These are phyloP conservation scores for Aromia moschata DNA, from an alignment of 2,888 invertebrate genomes.

Conservation along the genomic window DNA sequence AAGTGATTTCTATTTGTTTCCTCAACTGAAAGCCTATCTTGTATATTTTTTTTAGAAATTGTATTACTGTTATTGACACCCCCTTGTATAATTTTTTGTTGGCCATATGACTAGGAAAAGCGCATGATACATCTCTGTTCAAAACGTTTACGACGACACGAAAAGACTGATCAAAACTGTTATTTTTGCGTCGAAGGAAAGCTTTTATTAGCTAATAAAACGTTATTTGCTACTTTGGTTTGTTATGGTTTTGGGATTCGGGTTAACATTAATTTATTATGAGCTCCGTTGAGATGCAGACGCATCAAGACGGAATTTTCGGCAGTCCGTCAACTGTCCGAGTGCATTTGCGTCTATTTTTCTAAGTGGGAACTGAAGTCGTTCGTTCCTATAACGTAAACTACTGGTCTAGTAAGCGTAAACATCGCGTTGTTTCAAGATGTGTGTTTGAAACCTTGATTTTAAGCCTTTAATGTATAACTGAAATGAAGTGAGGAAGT, in stretches of 20 bases:
- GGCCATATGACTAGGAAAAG: too few species aligned
- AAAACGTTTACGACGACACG: background rate
- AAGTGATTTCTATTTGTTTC: too few species aligned
- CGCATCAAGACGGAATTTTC: background rate
- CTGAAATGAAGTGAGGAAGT: background rate
- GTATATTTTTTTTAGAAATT: too few species aligned
- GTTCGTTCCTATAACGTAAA: background rate
- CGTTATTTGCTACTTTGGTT: conserved; percentile 8
- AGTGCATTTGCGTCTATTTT: background rate
- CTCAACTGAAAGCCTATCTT: too few species aligned
- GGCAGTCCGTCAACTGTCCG: background rate
- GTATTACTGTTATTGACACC: too few species aligned
- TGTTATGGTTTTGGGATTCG: conserved; percentile 2
- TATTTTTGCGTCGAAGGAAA: background rate
- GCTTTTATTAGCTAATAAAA: conserved; percentile 8
- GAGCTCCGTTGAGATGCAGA: background rate
- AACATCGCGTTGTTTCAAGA: conserved; percentile 1
- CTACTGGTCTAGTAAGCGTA: too few species aligned
- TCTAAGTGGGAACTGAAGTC: background rate
- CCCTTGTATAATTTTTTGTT: too few species aligned
- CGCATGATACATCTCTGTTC: too few species aligned
- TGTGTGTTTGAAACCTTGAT: background rate
- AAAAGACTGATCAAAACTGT: conserved; percentile 3
- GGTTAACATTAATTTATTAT: conserved; percentile 9
- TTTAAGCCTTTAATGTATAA: background rate